Percentiles rank a stretch among this genome's conserved stretches.
Conservation (phyloP, 2,113 vertebrate species). For the Stomatorhinus ivindoensis region DNA sequence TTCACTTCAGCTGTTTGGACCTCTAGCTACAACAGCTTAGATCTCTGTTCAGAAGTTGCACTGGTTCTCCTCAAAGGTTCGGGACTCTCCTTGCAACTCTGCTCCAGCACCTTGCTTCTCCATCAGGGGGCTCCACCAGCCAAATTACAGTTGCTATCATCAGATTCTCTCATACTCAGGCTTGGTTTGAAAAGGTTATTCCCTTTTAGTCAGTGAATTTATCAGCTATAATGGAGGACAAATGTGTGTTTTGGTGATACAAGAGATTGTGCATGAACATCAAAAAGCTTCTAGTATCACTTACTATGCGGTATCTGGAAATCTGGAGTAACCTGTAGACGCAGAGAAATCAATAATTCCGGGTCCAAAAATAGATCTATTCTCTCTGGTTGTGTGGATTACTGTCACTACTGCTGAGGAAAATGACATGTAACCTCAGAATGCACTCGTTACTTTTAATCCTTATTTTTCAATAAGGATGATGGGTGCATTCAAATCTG, state of each 20-base stretch:
- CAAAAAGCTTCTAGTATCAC: background rate
- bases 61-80: background rate
- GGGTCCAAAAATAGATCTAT: background rate
- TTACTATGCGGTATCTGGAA: background rate
- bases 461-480: background rate
- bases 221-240: background rate
- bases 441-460: background rate
- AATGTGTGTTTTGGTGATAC: background rate
- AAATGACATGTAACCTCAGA: background rate
- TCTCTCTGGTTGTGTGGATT: background rate
- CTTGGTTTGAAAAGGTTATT: background rate
- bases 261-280: background rate
- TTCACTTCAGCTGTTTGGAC: background rate
- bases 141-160: background rate
- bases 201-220: background rate
- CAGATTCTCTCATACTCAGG: background rate
- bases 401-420: background rate
- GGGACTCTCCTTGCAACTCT: background rate
- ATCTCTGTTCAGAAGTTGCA: background rate
- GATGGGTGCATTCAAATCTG: too few species aligned
- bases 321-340: background rate
- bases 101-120: constrained; percentile 42
- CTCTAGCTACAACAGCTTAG: background rate
- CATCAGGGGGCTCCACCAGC: constrained; percentile 19
- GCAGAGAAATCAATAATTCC: background rate